A percentile compares a stretch with the other conserved stretches of the same genome.
These are phyloP conservation scores for Champsocephalus esox DNA, from an alignment of 2,797 vertebrate species.

Conservation along the genomic window DNA sequence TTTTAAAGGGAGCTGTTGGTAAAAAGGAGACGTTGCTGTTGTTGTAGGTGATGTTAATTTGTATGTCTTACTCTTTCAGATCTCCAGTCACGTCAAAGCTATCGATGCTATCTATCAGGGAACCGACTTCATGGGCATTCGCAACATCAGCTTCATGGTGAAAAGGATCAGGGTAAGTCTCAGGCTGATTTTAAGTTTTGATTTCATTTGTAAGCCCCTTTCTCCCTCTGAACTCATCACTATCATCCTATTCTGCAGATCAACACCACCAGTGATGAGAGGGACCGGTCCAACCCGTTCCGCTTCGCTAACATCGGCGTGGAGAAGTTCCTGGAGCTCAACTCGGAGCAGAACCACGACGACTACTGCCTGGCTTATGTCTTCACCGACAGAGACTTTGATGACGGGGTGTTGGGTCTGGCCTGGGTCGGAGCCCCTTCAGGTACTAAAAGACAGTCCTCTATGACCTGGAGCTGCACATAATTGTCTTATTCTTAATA, in stretches of 20 bases:
- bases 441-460: slow-evolving; percentile 82
- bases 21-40: no score
- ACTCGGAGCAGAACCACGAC: slow-evolving; percentile 98
- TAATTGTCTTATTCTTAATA: background rate
- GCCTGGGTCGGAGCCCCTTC: slow-evolving; percentile 98
- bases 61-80: slow-evolving; percentile 78
- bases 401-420: slow-evolving; percentile 95
- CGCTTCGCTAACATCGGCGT: slow-evolving; percentile 98
- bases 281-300: slow-evolving; percentile 94
- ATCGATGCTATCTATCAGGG: slow-evolving; percentile 99
- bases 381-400: slow-evolving; percentile 98
- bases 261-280: slow-evolving; percentile 93
- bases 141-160: slow-evolving; percentile 99
- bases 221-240: slow-evolving; percentile 14
- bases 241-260: slow-evolving; percentile 82
- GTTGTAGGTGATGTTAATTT: background rate
- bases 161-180: slow-evolving; percentile 94
- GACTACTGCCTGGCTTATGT: slow-evolving; percentile 98
- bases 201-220: background rate
- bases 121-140: slow-evolving; percentile 97
- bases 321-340: slow-evolving; percentile 97
- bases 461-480: background rate
- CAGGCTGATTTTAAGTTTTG: slow-evolving; percentile 30
- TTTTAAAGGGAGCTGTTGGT: background rate
- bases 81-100: slow-evolving; percentile 98